Conservation (phyloP, 1,140 invertebrate species). For the Drosophila miranda region DNA sequence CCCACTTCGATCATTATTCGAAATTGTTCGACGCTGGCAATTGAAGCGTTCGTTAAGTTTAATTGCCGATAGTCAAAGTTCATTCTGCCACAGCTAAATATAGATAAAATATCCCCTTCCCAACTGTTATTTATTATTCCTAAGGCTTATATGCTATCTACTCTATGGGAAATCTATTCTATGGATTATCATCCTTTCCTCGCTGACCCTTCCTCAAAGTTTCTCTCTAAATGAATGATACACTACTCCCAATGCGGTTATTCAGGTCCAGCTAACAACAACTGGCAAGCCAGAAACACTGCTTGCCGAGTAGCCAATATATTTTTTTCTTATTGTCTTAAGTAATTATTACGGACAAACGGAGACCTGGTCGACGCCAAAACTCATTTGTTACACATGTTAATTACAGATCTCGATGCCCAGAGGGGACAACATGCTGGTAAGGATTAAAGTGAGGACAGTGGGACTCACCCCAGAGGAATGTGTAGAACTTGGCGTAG, state of each 20-base stretch:
- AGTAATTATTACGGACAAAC: slow-evolving; percentile 39
- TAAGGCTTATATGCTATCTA: too few relatives aligned
- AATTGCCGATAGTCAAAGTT: slow-evolving; percentile 66
- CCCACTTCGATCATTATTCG: slow-evolving; percentile 38
- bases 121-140: too few relatives aligned
- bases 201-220: neutral
- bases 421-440: neutral
- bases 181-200: too few relatives aligned
- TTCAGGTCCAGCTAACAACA: slow-evolving; percentile 17
- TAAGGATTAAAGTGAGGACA: neutral
- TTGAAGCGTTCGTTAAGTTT: slow-evolving; percentile 71
- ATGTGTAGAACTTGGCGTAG: slow-evolving; percentile 86
- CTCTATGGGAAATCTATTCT: too few relatives aligned
- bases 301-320: slow-evolving; percentile 33
- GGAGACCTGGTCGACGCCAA: slow-evolving; percentile 2
- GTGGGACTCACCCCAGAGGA: slow-evolving; percentile 87
- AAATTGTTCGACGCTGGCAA: slow-evolving; percentile 45
- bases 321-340: slow-evolving; percentile 42
- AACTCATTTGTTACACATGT: slow-evolving; percentile 19
- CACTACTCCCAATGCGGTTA: neutral
- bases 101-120: slow-evolving; percentile 6
- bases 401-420: slow-evolving; percentile 23
- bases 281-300: neutral
- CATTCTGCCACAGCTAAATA: slow-evolving; percentile 28
- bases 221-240: neutral